Conservation (phyloP, 2,888 invertebrate genomes). For the Nowickia ferox region DNA sequence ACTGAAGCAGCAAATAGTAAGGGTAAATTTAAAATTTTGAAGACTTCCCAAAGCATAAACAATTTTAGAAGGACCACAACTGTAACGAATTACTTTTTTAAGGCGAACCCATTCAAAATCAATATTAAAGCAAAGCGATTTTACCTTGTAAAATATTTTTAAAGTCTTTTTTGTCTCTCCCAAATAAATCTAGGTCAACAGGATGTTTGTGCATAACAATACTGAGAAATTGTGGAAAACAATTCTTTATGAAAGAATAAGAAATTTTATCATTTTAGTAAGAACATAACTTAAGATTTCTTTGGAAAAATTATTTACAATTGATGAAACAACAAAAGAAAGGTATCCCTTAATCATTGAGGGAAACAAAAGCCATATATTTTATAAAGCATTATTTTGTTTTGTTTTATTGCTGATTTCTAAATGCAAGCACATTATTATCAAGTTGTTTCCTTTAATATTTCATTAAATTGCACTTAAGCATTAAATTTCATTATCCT, state of each 20-base stretch:
- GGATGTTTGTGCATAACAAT: conserved; percentile 56
- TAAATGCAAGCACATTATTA: conserved; percentile 21
- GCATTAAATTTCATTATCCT: conserved; percentile 72
- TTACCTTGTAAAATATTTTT: too few relatives aligned
- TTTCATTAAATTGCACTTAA: conserved; percentile 69
- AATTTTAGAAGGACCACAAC: too few relatives aligned
- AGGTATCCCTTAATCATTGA: not conserved
- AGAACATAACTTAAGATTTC: conserved; percentile 5
- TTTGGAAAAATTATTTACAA: conserved; percentile 29
- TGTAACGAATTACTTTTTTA: too few relatives aligned
- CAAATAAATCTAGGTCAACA: conserved; percentile 63
- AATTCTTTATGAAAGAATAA: conserved; percentile 15
- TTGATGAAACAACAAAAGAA: conserved; percentile 26
- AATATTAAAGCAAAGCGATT: too few relatives aligned
- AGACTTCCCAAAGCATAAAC: too few relatives aligned
- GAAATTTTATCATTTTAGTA: conserved; percentile 20
- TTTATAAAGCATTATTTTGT: conserved; percentile 32
- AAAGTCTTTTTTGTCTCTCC: not conserved
- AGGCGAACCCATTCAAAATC: too few relatives aligned
- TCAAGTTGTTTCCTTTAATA: conserved; percentile 26
- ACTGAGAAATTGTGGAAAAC: conserved; percentile 3
- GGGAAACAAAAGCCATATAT: conserved; percentile 37
- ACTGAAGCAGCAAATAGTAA: too few relatives aligned
- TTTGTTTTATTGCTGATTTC: not conserved
- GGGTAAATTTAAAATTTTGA: too few relatives aligned